Percentiles rank a stretch among this genome's conserved stretches.
These are phyloP conservation scores for Tragelaphus imberbis DNA, from an alignment of 2,113 vertebrate genomes.

Conservation along the genomic window DNA sequence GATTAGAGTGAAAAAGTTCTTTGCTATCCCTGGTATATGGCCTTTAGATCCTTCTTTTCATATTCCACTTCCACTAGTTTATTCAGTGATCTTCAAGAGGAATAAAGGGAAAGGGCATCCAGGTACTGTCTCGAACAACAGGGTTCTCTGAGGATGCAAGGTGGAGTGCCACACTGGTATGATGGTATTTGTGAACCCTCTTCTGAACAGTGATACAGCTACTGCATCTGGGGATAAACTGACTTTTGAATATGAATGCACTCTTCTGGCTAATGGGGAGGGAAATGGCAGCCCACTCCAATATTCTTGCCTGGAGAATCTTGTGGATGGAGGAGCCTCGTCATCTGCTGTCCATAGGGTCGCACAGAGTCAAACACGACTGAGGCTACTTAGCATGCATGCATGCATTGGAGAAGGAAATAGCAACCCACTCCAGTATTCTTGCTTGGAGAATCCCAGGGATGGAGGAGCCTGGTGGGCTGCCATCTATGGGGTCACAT, in stretches of 20 bases:
- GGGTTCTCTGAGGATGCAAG: neutral
- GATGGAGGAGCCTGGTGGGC: no score
- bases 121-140: neutral
- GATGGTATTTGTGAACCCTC: neutral
- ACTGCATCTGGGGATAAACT: neutral
- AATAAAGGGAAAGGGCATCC: neutral
- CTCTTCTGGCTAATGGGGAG: neutral
- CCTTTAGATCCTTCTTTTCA: neutral
- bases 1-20: neutral
- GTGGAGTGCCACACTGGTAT: neutral
- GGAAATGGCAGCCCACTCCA: neutral
- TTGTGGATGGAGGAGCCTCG: neutral
- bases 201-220: neutral
- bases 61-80: neutral
- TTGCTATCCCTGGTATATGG: neutral
- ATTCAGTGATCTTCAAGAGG: neutral
- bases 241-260: neutral
- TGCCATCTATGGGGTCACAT: fast-evolving
- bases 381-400: neutral
- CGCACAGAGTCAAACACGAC: neutral
- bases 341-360: neutral
- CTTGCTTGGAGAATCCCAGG: no score
- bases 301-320: neutral
- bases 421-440: no score
- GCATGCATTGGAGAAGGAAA: no score